Evolutionary conservation across 2,797 vertebrate species (phyloP).

Genomic region (Ptychobarbus kaznakovi): DNA sequence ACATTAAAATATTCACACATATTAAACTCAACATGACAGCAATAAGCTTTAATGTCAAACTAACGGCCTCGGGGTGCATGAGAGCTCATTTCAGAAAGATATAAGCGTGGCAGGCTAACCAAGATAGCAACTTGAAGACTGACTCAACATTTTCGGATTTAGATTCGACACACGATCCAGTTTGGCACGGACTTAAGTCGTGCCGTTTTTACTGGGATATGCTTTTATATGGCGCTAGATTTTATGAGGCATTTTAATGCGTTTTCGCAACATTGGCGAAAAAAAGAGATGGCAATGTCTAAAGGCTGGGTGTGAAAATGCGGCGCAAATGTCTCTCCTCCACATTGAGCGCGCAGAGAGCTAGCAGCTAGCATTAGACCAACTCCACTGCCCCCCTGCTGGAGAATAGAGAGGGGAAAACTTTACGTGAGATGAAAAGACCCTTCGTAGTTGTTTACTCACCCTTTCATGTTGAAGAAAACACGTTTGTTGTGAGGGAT

Average conservation of each 20-base stretch:
- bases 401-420: constrained; percentile 72
- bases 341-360: constrained; percentile 60
- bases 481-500: constrained; percentile 71
- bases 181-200: constrained; percentile 25
- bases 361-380: constrained; percentile 71
- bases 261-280: neutral
- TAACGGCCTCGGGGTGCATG: neutral
- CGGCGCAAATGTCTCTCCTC: constrained; percentile 18
- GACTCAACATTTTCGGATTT: constrained; percentile 64
- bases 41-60: constrained; percentile 16
- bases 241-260: neutral
- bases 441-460: constrained; percentile 73
- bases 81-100: neutral
- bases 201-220: neutral
- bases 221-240: neutral
- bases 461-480: constrained; percentile 85
- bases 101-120: constrained; percentile 63
- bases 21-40: neutral
- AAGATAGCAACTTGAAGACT: constrained; percentile 56
- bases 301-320: constrained; percentile 34
- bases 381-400: constrained; percentile 73
- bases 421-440: constrained; percentile 75
- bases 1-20: neutral
- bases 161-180: constrained; percentile 49
- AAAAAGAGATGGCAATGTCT: neutral